Conservation (phyloP, 2,113 vertebrate species). For the Antidorcas marsupialis region DNA sequence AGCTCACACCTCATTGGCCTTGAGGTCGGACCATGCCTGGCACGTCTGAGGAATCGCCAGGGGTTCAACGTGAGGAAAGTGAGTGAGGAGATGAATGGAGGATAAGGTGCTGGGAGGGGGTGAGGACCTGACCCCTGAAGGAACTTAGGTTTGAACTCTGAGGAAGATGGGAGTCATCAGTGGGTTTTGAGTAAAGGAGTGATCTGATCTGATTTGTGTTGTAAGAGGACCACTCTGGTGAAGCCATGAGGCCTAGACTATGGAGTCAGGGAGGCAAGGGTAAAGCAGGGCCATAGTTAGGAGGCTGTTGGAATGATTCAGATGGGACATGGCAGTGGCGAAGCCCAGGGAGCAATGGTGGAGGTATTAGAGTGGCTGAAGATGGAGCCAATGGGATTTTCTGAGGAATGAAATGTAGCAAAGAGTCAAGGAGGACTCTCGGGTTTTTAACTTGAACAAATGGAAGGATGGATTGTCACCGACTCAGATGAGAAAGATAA, state of each 20-base stretch:
- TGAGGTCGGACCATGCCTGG: neutral
- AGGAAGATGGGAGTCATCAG: neutral
- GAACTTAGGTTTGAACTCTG: neutral
- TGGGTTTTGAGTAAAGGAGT: neutral
- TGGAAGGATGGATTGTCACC: neutral
- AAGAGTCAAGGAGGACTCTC: neutral
- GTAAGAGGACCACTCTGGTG: neutral
- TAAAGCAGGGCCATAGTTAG: neutral
- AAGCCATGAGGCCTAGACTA: neutral
- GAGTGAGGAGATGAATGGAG: neutral
- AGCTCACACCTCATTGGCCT: neutral
- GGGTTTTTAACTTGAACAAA: neutral
- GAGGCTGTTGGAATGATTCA: neutral
- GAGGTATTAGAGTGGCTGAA: neutral
- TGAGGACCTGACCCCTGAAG: neutral
- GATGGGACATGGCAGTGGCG: neutral
- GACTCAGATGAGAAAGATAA: neutral
- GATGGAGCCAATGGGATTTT: neutral
- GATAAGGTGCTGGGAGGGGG: neutral
- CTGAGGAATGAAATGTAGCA: neutral
- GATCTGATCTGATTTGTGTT: neutral
- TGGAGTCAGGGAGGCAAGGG: accelerated
- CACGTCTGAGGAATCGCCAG: neutral
- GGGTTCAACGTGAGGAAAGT: neutral
- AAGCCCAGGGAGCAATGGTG: neutral